Conservation (phyloP, 1,140 invertebrate species). For the Lepidurus packardi region DNA sequence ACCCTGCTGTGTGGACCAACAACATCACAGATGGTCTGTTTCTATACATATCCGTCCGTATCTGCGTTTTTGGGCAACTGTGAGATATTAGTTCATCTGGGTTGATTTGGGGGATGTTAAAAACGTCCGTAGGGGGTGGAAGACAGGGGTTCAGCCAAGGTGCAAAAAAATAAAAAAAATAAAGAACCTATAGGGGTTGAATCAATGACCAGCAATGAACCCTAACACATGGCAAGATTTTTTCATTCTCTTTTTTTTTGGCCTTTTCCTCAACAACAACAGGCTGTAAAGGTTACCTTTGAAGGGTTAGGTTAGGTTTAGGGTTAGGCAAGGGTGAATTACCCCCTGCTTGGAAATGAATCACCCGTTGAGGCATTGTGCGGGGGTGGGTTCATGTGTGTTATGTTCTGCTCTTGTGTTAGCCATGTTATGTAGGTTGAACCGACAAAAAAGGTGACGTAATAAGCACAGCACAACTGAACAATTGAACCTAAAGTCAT, state of each 20-base stretch:
- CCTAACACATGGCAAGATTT: slow-evolving; percentile 8
- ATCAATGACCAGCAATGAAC: not conserved
- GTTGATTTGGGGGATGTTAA: not conserved
- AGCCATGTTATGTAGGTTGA: no score
- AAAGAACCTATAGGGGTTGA: not conserved
- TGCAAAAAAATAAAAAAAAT: not conserved
- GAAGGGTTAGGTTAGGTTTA: not conserved
- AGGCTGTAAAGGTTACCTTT: not conserved
- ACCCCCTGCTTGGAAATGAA: not conserved
- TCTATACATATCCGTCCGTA: not conserved
- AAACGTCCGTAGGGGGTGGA: not conserved
- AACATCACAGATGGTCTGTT: slow-evolving; percentile 19
- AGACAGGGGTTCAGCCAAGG: not conserved
- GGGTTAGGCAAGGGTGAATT: not conserved
- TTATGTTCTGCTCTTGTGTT: no score
- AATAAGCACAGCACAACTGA: no score
- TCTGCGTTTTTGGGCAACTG: not conserved
- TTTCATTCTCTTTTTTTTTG: not conserved
- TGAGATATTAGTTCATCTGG: not conserved
- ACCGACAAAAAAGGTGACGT: no score
- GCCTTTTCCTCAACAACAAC: not conserved
- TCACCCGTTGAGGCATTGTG: no score
- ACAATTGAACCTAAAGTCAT: no score
- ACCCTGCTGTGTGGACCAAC: not conserved
- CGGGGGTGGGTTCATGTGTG: no score